Conservation (phyloP, 1,140 invertebrate species). For the Aplysia californica region DNA sequence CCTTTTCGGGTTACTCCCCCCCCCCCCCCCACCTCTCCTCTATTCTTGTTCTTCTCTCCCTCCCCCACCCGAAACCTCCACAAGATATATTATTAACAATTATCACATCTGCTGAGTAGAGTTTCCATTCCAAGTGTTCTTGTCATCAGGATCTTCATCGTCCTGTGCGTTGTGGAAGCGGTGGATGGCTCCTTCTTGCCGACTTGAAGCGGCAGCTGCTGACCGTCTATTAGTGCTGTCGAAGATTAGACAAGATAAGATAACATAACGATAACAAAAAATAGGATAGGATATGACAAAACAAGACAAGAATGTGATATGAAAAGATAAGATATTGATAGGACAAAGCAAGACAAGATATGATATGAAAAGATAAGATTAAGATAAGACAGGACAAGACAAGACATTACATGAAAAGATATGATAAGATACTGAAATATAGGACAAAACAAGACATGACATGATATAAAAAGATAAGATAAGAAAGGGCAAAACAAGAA, state of each 20-base stretch:
- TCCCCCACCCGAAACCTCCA: neutral
- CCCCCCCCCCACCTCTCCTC: neutral
- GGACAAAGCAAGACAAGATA: too few relatives aligned
- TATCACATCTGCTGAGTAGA: conserved; percentile 8
- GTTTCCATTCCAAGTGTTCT: conserved; percentile 27
- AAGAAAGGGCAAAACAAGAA: too few relatives aligned
- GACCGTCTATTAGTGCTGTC: neutral
- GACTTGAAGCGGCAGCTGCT: neutral
- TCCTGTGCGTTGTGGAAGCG: conserved; percentile 19
- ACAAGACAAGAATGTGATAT: too few relatives aligned
- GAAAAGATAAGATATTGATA: too few relatives aligned
- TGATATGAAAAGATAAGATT: too few relatives aligned
- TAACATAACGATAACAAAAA: too few relatives aligned
- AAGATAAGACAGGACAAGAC: too few relatives aligned
- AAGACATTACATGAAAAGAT: too few relatives aligned
- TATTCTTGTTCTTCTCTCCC: neutral
- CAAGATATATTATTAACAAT: neutral
- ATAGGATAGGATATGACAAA: too few relatives aligned
- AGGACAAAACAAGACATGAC: too few relatives aligned
- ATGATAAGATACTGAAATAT: too few relatives aligned
- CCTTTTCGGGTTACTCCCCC: neutral
- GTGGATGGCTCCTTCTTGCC: conserved; percentile 15
- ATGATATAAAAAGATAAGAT: too few relatives aligned
- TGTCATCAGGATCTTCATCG: conserved; percentile 23
- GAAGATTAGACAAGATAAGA: neutral